Percentiles rank a stretch among this genome's conserved stretches.
Evolutionary conservation across 2,888 invertebrate genomes (phyloP).

Genomic region (Sisyra nigra): DNA sequence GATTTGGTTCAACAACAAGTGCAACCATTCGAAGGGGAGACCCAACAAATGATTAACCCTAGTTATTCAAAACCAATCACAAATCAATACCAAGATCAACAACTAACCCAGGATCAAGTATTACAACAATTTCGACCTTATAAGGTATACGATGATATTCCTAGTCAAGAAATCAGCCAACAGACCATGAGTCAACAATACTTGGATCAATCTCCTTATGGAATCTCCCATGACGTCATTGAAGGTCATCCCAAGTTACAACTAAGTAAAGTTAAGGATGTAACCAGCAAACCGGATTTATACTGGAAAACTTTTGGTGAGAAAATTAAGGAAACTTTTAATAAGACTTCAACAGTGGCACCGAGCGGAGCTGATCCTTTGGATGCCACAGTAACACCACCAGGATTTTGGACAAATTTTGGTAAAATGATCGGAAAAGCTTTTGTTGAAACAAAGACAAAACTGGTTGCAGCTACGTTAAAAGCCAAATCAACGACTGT

Average conservation of each 20-base stretch:
- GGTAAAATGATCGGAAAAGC: neutral
- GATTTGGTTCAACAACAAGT: neutral
- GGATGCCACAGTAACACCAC: too few relatives aligned
- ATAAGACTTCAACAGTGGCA: neutral
- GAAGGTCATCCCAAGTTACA: too few relatives aligned
- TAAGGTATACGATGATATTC: neutral
- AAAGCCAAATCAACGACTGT: too few relatives aligned
- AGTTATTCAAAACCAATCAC: neutral
- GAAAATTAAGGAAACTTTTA: neutral
- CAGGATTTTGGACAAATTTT: neutral
- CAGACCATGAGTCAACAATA: neutral
- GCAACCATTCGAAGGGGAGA: neutral
- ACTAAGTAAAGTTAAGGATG: neutral
- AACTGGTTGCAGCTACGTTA: too few relatives aligned
- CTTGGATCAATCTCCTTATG: neutral
- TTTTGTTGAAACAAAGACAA: neutral
- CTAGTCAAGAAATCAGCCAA: neutral
- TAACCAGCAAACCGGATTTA: neutral
- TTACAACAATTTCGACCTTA: neutral
- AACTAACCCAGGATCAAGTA: neutral
- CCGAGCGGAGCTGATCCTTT: neutral
- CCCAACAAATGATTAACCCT: neutral
- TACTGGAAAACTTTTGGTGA: slow-evolving; percentile 3
- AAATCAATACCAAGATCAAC: neutral
- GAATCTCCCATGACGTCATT: too few relatives aligned